Base-by-base conservation (phyloP, 2,113 vertebrate species). In the Sprattus sprattus region DNA sequence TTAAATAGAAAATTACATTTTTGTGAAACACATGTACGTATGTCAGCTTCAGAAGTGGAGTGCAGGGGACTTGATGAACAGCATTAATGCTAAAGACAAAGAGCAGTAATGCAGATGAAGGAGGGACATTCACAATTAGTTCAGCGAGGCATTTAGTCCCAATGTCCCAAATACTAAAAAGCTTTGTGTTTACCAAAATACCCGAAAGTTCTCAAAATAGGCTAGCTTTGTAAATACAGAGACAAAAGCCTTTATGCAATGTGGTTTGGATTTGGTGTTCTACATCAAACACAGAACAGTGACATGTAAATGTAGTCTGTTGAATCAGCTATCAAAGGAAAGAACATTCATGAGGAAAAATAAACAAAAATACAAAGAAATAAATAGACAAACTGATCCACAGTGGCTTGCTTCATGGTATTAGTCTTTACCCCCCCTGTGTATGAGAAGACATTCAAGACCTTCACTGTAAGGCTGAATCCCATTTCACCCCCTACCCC, bases 261-360 rank as follows among this genome's bases (percentile, higher is more conserved):
- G 87, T 94, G 94, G 91, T 92, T 92, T 86, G 84, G 88, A 92
- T 93, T 94, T 92, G 91, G 90, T 89, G 86, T 88, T 91, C 89
- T 89, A 94, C 92, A 93, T 93, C 91, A 92, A 94, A 92, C 91
- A 91, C 91, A 91, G 91, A 93, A 90, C 92, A 93, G 90, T 93
- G 92, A 91, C 92, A 90, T 89, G 90, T 91, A 89, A 91, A 92
- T 93, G 90, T 90, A 89, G 93, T 91, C 91, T 93, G 94, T 91
- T 81, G 91, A 91, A 93, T 93, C 92, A 91, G 92, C 83, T 91
- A 93, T 93, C 92, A 92, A 91, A 92, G 91, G 28, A 78, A 78
- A 78, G 71, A 78, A 39, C 71, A 78, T 78, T 78, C 71, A 78
- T 44, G 28, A 78, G 71, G 4, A 78, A 78, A 78, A 78, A 39